A percentile compares a stretch with the other conserved stretches of the same genome.
Evolutionary conservation across 2,888 invertebrate species (phyloP).

Genomic region (Eupithecia subfuscata): DNA sequence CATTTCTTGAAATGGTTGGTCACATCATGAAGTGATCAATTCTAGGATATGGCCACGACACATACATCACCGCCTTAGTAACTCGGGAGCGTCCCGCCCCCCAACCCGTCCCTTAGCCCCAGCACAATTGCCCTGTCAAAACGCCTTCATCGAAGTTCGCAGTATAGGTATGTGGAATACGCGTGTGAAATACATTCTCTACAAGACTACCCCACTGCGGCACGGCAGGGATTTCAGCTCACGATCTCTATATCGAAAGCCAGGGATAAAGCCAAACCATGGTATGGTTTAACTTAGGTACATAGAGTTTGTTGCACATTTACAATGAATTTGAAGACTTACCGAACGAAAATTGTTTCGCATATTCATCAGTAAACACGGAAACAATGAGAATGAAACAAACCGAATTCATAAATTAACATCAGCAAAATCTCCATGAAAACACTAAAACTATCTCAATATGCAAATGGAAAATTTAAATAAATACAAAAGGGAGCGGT

Average conservation of each 20-base stretch:
- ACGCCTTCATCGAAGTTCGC: too few relatives aligned
- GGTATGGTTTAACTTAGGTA: background rate
- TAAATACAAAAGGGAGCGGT: slow-evolving; percentile 48
- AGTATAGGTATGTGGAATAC: too few relatives aligned
- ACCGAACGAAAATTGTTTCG: slow-evolving; percentile 12
- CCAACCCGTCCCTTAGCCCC: too few relatives aligned
- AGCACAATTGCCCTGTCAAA: too few relatives aligned
- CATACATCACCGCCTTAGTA: too few relatives aligned
- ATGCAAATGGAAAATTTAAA: slow-evolving; percentile 54
- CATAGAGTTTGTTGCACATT: background rate
- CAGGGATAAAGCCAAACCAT: background rate
- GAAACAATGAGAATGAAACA: slow-evolving; percentile 30
- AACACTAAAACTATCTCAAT: slow-evolving; percentile 51
- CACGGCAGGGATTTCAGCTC: background rate
- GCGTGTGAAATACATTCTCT: background rate
- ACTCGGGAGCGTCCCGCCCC: too few relatives aligned
- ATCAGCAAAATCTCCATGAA: slow-evolving; percentile 38
- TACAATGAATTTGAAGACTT: background rate
- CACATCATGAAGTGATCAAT: too few relatives aligned
- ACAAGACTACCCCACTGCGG: background rate
- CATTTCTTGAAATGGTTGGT: too few relatives aligned
- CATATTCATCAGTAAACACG: slow-evolving; percentile 14
- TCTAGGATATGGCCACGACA: too few relatives aligned
- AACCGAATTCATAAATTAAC: slow-evolving; percentile 37
- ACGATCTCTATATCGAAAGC: background rate